phyloP scores from a whole-genome alignment of 2,113 vertebrate species.

The Lipophrys pholis region DNA sequence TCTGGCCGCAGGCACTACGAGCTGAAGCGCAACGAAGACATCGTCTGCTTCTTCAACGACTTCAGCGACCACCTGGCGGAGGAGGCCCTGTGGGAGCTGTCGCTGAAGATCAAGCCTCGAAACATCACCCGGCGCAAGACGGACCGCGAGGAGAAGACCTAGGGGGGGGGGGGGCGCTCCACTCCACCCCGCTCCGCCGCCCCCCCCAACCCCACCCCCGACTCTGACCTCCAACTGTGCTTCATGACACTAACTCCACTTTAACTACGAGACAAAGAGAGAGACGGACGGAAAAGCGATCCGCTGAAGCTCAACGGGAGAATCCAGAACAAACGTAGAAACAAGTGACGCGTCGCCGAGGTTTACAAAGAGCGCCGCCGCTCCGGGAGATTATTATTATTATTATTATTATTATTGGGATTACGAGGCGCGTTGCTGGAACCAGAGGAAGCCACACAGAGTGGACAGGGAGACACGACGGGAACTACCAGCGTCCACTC shows the following conservation, averaged over 20 bases:
- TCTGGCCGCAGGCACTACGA: constrained; percentile 91
- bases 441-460: constrained; percentile 44
- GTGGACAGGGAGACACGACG: constrained; percentile 57
- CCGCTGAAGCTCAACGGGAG: constrained; percentile 60
- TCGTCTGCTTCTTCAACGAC: constrained; percentile 97
- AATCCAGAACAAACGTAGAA: constrained; percentile 62
- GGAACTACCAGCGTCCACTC: too few relatives aligned
- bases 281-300: constrained; percentile 56
- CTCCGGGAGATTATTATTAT: constrained; percentile 59
- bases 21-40: constrained; percentile 94
- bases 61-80: constrained; percentile 98
- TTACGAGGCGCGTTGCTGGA: constrained; percentile 32
- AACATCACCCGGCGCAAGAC: constrained; percentile 94
- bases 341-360: constrained; percentile 54
- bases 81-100: constrained; percentile 98
- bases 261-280: constrained; percentile 70
- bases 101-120: constrained; percentile 96
- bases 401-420: constrained; percentile 57
- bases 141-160: constrained; percentile 96
- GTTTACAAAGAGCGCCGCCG: constrained; percentile 66
- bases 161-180: constrained; percentile 72
- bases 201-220: background rate
- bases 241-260: constrained; percentile 80
- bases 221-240: constrained; percentile 76
- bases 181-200: too few relatives aligned